Percentiles rank a stretch among this genome's conserved stretches.
Evolutionary conservation across 2,113 vertebrate genomes (phyloP).

Genomic region (Sapajus apella): DNA sequence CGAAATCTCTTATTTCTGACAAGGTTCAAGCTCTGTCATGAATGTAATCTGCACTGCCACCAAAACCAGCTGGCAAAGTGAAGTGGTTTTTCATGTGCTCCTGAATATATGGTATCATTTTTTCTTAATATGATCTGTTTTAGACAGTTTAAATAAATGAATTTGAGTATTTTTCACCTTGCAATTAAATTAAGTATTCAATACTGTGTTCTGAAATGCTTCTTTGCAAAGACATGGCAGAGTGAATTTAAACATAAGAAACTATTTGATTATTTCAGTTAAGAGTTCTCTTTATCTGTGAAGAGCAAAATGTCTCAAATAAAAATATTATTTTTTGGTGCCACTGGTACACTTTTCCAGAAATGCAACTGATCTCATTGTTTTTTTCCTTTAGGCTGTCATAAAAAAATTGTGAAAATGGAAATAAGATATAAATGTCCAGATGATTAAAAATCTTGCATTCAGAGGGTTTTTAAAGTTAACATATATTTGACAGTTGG

Average conservation of each 20-base stretch:
- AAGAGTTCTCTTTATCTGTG: not conserved
- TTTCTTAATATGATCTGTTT: not conserved
- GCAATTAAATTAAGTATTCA: not conserved
- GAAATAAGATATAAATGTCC: not conserved
- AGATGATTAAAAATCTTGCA: constrained; percentile 15
- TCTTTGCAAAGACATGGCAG: not conserved
- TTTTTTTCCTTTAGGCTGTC: not conserved
- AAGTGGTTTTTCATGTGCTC: not conserved
- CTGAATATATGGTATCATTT: not conserved
- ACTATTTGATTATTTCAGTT: not conserved
- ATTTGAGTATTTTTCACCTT: not conserved
- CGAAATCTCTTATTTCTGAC: not conserved
- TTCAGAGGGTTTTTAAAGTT: constrained; percentile 41
- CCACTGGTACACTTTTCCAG: not conserved
- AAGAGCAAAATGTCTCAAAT: constrained; percentile 3
- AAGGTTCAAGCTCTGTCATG: not conserved
- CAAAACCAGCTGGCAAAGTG: not conserved
- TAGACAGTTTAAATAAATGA: not conserved
- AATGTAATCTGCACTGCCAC: not conserved
- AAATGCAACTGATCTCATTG: not conserved
- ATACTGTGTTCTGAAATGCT: not conserved
- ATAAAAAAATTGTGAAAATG: not conserved
- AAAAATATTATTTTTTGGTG: not conserved
- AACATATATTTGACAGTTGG: constrained; percentile 4
- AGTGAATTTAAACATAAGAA: constrained; percentile 7